Evolutionary conservation across 1,140 invertebrate species (phyloP), one percentile per base, ranked within the genome.

Genomic region (Pseudomyrmex cubaensis): DNA sequence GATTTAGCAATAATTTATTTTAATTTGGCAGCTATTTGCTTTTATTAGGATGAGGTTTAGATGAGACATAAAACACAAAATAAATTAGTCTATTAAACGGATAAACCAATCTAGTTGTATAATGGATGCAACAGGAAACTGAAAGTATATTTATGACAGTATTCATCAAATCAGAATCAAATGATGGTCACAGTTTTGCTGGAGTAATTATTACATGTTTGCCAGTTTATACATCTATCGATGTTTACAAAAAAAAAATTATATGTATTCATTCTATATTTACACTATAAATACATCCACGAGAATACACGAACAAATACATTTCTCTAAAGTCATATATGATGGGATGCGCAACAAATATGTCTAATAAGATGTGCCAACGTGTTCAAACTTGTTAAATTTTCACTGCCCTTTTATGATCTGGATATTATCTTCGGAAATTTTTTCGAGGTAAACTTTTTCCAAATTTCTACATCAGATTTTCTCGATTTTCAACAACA

Each of bases 281-380:
- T 54, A 17, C 67, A 50, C 10, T 20, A 7, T 17, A n/a, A n/a
- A 66, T 50, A 48, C 22, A 67, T 56, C 35, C 67, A 69, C 12
- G n/a, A 70, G 44, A 3, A 80, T 80, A 15, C 59, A 50, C 48
- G 17, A 74, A 74, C 48, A 77, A 72, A 70, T 78, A 12, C 46
- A 59, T 80, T 80, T 80, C 46, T 78, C 35, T 78, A 20, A 78
- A 69, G 25, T 70, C 20, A 22, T 70, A 20, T 10, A 70, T 52
- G 35, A 76, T 22, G 44, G 15, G 22, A 74, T 62, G 48, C 20
- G 15, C 48, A 84, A 64, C 44, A 72, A 72, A 85, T 15, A 4
- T 63, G 64, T 80, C 66, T 80, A 78, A 63, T 84, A 75, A 82
- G 84, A 90, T 83, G 90, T 92, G 90, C 91, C 91, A 92, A 91